Evolutionary conservation across 2,113 vertebrate species (phyloP), one percentile per base, ranked within the genome.

Genomic region (Psophia crepitans): DNA sequence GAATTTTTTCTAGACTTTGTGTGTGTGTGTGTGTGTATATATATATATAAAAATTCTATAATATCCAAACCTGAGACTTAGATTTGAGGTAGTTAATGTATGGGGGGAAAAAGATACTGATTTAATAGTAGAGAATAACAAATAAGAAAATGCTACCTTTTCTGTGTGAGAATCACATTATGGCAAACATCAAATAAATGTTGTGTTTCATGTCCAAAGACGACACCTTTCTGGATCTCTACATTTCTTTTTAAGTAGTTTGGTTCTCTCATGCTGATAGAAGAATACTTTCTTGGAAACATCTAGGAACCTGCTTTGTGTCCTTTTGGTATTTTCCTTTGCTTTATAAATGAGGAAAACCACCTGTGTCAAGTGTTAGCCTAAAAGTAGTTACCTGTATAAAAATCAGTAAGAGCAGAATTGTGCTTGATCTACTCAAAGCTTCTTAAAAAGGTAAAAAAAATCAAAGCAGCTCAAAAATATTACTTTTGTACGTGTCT

Each of bases 11-110:
- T 8, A 3, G 12, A 51, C 24, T 51, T 13, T 51, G 49, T n/a
- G 14, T 30, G 2, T 19, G 2, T 51, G 26, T 51, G 3, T 64
- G 3, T 30, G 16, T 39, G 2, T 58, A 2, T 37, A 16, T 19
- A 30, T 54, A n/a, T 76, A 30, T 9, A n/a, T n/a, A n/a, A n/a
- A 79, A 51, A 66, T 28, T 35, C 27, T 48, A 8, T 7, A 26
- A 19, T 26, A 37, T 48, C 12, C 11, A 64, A 66, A 48, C 11
- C 15, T 26, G 51, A 78, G 14, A 23, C 46, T 76, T 49, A 23
- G 27, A 43, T 51, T 30, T 28, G 46, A 56, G 3, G 4, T 37
- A 30, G 14, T 48, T 53, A 82, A 43, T 60, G 6, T n/a, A 69
- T 57, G 51, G 15, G 23, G 17, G 3, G 2, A 4, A 37, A 80